Conservation (phyloP, 2,797 vertebrate genomes). For the Anguilla marmorata region DNA sequence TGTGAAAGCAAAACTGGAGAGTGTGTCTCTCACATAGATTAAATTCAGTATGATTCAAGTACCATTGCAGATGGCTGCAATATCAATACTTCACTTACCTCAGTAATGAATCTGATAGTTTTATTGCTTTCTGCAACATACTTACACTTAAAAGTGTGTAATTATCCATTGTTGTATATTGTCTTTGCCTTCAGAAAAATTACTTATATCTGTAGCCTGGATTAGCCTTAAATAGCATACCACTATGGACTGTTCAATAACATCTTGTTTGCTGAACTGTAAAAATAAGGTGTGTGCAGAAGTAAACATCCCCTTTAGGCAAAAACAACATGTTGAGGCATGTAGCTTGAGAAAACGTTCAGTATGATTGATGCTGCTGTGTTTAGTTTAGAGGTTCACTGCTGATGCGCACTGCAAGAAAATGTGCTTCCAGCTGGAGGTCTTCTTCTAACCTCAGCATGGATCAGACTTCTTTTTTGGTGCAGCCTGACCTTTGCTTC, state of each 20-base stretch:
- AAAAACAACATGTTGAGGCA: slow-evolving; percentile 12
- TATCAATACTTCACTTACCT: not conserved
- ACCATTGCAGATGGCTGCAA: not conserved
- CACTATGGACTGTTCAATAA: not conserved
- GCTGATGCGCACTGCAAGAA: slow-evolving; percentile 58
- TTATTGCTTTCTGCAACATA: not conserved
- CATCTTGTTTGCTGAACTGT: not conserved
- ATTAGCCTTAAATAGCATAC: not conserved
- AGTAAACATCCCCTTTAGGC: not conserved
- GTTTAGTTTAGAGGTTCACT: not conserved
- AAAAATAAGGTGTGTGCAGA: slow-evolving; percentile 14
- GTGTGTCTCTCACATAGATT: not conserved
- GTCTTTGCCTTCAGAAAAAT: not conserved
- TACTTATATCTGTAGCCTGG: not conserved
- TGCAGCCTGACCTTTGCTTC: not conserved
- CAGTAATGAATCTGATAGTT: not conserved
- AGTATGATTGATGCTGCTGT: slow-evolving; percentile 10
- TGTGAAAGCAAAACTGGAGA: not conserved
- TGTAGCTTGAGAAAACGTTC: slow-evolving; percentile 15
- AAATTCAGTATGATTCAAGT: not conserved
- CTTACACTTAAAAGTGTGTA: not conserved
- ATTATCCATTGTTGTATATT: not conserved
- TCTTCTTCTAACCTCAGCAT: not conserved
- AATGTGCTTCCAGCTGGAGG: slow-evolving; percentile 55
- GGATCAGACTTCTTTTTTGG: not conserved